Evolutionary conservation across 2,888 invertebrate genomes (phyloP).

Genomic region (Synergus laeviventris): DNA sequence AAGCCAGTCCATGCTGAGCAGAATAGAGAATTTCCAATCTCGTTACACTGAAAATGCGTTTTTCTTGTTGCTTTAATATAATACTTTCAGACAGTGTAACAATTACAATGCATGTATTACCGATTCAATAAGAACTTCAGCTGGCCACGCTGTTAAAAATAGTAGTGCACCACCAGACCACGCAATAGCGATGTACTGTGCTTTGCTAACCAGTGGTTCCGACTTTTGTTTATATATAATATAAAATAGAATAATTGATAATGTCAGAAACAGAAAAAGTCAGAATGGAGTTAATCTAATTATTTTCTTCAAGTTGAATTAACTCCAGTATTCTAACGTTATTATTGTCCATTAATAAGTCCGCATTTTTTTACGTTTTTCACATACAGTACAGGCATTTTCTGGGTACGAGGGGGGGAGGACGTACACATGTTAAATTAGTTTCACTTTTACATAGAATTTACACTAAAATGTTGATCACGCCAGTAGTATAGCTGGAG

Average conservation of each 20-base stretch:
- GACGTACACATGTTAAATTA: too few relatives aligned
- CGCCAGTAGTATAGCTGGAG: too few relatives aligned
- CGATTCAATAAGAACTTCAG: background rate
- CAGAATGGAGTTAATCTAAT: background rate
- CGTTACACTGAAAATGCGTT: background rate
- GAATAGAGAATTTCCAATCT: background rate
- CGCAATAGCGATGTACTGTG: background rate
- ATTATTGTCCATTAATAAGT: too few relatives aligned
- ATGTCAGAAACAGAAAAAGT: background rate
- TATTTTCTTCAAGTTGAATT: too few relatives aligned
- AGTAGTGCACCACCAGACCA: background rate
- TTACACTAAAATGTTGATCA: too few relatives aligned
- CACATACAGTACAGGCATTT: too few relatives aligned
- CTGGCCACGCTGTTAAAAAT: slow-evolving; percentile 1
- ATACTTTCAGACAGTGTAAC: background rate
- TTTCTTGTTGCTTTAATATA: background rate
- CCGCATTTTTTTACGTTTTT: too few relatives aligned
- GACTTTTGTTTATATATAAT: background rate
- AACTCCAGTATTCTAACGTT: too few relatives aligned
- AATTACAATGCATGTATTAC: background rate
- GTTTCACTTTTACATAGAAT: too few relatives aligned
- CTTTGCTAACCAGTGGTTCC: background rate
- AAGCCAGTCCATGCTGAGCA: background rate
- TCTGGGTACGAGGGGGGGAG: too few relatives aligned
- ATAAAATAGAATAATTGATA: background rate